Conservation (phyloP, 2,797 vertebrate species). For the Paramormyrops hopkinsi region DNA sequence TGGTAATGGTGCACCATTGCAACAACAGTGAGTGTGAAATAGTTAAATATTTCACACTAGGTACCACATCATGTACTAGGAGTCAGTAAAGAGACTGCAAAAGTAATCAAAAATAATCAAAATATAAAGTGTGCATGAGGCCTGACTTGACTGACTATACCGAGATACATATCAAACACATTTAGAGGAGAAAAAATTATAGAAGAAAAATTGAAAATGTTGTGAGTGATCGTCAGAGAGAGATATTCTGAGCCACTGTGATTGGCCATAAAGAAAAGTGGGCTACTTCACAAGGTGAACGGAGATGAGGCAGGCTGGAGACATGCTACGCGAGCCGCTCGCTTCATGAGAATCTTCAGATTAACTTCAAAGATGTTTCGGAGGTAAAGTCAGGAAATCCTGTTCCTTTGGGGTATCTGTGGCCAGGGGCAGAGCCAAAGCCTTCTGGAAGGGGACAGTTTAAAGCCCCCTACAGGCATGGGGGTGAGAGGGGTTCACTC, state of each 20-base stretch:
- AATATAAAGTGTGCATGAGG: background rate
- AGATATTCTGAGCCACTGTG: background rate
- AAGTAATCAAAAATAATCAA: background rate
- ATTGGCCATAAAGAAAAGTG: background rate
- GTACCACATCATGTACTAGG: background rate
- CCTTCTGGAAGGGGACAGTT: background rate
- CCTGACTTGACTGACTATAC: background rate
- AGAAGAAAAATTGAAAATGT: background rate
- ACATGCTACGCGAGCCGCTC: background rate
- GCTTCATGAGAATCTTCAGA: background rate
- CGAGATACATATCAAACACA: background rate
- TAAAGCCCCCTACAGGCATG: background rate
- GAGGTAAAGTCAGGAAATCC: background rate
- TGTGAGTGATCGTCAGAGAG: background rate
- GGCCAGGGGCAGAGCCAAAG: background rate
- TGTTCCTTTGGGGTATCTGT: background rate
- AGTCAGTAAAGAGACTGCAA: background rate
- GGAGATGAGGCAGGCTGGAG: background rate
- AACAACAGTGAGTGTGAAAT: background rate
- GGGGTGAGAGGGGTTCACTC: background rate
- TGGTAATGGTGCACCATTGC: background rate
- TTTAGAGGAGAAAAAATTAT: background rate
- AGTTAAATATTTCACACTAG: background rate
- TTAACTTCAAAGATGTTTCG: background rate
- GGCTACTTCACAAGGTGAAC: background rate